Evolutionary conservation across 2,888 invertebrate genomes (phyloP).

Genomic region (Nomada flava): DNA sequence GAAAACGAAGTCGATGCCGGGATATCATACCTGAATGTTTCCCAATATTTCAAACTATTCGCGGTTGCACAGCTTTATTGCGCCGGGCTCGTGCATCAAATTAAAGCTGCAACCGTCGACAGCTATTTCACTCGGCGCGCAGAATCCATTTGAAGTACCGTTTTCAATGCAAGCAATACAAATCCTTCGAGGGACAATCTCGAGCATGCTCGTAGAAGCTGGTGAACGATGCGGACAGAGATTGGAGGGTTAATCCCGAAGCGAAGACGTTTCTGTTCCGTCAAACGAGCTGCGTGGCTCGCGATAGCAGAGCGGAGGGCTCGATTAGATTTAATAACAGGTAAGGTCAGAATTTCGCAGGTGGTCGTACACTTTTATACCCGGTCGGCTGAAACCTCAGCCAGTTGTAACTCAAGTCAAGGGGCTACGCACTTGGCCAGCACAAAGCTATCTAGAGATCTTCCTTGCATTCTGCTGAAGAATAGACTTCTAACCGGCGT

Average conservation of each 20-base stretch:
- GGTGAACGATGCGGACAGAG: no score
- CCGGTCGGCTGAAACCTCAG: constrained; percentile 75
- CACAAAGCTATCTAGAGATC: constrained; percentile 78
- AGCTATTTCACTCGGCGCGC: no score
- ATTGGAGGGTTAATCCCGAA: not conserved
- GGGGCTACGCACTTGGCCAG: constrained; percentile 74
- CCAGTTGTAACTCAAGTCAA: constrained; percentile 78
- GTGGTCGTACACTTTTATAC: constrained; percentile 72
- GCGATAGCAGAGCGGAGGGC: constrained; percentile 12
- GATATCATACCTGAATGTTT: no score
- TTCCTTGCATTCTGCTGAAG: constrained; percentile 76
- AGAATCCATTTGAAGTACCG: no score
- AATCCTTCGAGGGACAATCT: no score
- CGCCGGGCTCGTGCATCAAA: no score
- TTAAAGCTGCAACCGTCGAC: no score
- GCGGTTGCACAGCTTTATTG: no score
- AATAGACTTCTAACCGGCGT: constrained; percentile 73
- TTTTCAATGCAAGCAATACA: no score
- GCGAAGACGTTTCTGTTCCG: not conserved
- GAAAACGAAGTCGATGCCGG: no score
- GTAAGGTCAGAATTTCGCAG: constrained; percentile 69
- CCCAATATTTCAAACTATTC: no score
- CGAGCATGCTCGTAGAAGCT: not conserved
- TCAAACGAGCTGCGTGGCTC: not conserved
- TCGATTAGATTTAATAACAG: constrained; percentile 57